phyloP scores from a whole-genome alignment of 2,888 invertebrate genomes.

The Ichneumoninae sp. region DNA sequence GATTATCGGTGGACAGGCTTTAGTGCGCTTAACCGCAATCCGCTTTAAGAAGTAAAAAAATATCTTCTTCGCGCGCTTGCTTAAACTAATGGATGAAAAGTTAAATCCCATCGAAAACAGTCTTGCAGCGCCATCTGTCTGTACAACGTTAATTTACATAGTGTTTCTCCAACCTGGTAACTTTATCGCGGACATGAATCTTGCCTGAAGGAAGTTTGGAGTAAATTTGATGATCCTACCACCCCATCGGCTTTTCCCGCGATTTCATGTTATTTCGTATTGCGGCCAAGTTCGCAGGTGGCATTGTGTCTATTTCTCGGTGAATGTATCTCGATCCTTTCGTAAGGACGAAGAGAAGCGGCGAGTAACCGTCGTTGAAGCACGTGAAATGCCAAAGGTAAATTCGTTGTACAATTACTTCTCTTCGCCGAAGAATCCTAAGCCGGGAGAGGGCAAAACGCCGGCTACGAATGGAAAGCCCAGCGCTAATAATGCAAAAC shows the following conservation, averaged over 20 bases:
- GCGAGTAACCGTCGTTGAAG: neutral
- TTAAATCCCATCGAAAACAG: too few species aligned
- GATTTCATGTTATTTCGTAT: neutral
- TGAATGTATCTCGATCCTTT: neutral
- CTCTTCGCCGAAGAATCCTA: constrained; percentile 81
- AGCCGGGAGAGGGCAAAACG: constrained; percentile 54
- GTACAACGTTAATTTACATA: too few species aligned
- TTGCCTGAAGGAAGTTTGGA: neutral
- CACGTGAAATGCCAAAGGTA: constrained; percentile 78
- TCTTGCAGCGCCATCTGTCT: too few species aligned
- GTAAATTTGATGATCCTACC: neutral
- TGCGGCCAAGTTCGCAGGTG: neutral
- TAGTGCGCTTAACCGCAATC: too few species aligned
- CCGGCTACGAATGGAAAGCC: constrained; percentile 51
- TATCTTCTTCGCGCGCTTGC: too few species aligned
- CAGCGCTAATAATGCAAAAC: constrained; percentile 32
- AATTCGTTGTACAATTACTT: constrained; percentile 91
- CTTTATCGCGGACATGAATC: too few species aligned
- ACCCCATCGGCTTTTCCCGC: neutral
- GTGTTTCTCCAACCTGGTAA: too few species aligned
- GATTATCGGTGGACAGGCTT: too few species aligned
- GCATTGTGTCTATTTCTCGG: neutral
- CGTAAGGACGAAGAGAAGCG: neutral
- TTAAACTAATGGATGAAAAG: too few species aligned
- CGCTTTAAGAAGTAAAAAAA: too few species aligned